A percentile compares a stretch with the other conserved stretches of the same genome.
Evolutionary conservation across 2,888 invertebrate species (phyloP).

Genomic region (Drosophila mulleri): DNA sequence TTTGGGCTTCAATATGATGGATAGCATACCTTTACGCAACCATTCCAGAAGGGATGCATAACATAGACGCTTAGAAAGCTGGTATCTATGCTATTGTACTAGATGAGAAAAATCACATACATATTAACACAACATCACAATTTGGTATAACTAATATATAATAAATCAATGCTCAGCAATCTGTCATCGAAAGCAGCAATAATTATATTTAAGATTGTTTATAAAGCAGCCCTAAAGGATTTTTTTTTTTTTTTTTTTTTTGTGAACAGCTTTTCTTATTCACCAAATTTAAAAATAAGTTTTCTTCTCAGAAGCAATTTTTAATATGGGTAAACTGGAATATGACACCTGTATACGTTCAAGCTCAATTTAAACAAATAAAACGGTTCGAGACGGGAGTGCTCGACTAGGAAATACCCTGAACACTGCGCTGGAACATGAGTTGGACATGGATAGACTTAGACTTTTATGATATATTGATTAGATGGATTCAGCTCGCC

Average conservation of each 20-base stretch:
- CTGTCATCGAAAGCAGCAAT: background rate
- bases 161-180: background rate
- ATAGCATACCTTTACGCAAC: slow-evolving; percentile 93
- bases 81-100: slow-evolving; percentile 98
- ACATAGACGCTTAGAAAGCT: slow-evolving; percentile 98
- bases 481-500: too few relatives aligned
- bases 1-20: background rate
- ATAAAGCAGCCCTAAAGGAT: background rate
- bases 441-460: too few relatives aligned
- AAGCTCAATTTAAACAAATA: background rate
- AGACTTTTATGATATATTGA: too few relatives aligned
- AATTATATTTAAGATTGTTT: background rate
- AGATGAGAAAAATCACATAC: slow-evolving; percentile 59
- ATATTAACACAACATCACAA: background rate
- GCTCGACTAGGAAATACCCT: background rate
- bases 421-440: too few relatives aligned
- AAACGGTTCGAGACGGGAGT: background rate
- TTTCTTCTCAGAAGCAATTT: background rate
- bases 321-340: too few relatives aligned
- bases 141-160: background rate
- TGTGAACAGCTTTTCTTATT: background rate
- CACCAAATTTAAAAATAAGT: background rate
- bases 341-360: background rate
- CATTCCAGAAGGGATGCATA: slow-evolving; percentile 99
- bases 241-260: too few relatives aligned